Percentiles rank a stretch among this genome's conserved stretches.
phyloP scores from a whole-genome alignment of 2,888 invertebrate species.

The Ecdyonurus torrentis region DNA sequence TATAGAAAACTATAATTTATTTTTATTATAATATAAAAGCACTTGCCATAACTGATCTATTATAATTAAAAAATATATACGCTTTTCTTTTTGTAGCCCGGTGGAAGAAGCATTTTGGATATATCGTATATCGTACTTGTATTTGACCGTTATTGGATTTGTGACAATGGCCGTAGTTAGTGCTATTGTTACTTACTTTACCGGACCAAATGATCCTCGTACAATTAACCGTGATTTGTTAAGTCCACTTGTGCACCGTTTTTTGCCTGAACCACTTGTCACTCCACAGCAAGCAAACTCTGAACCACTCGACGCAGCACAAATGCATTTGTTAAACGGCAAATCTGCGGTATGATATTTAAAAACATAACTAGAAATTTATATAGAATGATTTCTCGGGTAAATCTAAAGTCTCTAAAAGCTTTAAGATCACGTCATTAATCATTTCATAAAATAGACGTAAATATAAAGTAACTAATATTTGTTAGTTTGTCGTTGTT shows the following conservation, averaged over 20 bases:
- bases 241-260: slow-evolving; percentile 42
- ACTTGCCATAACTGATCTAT: too few relatives aligned
- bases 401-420: too few relatives aligned
- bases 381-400: too few relatives aligned
- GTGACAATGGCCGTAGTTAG: slow-evolving; percentile 46
- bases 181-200: slow-evolving; percentile 47
- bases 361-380: too few relatives aligned
- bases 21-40: too few relatives aligned
- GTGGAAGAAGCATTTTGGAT: slow-evolving; percentile 19
- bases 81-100: slow-evolving; percentile 1
- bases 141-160: slow-evolving; percentile 56
- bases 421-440: too few relatives aligned
- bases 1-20: too few relatives aligned
- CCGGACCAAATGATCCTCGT: slow-evolving; percentile 39
- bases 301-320: neutral
- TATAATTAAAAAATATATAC: neutral
- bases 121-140: slow-evolving; percentile 57
- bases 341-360: neutral
- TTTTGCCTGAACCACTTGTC: slow-evolving; percentile 23
- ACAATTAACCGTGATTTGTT: slow-evolving; percentile 39
- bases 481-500: too few relatives aligned
- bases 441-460: too few relatives aligned
- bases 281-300: too few relatives aligned
- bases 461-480: too few relatives aligned
- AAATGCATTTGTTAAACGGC: neutral